Evolutionary conservation across 2,888 invertebrate genomes (phyloP), one percentile per base, ranked within the genome.

Genomic region (Rhagonycha lutea): DNA sequence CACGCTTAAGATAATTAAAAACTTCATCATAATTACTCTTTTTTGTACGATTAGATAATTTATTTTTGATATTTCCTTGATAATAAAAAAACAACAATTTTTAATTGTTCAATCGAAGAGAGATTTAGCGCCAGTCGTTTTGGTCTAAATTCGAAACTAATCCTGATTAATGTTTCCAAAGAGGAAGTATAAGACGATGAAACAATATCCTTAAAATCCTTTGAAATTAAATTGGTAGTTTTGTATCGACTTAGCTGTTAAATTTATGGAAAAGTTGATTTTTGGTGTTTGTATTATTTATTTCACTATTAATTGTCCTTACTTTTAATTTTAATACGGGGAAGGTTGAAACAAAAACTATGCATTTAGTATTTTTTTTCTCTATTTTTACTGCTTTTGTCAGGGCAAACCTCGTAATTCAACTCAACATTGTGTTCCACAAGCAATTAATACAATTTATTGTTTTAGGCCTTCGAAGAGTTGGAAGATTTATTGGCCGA

Each of bases 401-500:
- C 47, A n/a, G 47, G 8, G n/a, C 7, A 47, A 8, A 2, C 47
- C 47, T 47, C 47, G 47, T 47, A 47, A 47, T 47, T 47, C n/a
- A 47, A 47, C 47, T 47, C 47, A 47, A 47, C 47, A 47, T 47
- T 47, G n/a, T 47, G 47, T 47, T 47, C 47, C 8, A 47, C 47
- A n/a, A 47, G 47, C 47, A 47, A 47, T 47, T 47, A 47, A 47
- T 47, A 7, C 47, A 47, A 47, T 47, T 47, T 47, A 47, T 47
- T 47, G 63, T 89, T 89, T 2, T 90, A 98, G 98, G 98, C 98
- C 10, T 98, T 96, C 84, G 97, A 97, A 86, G 98, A 97, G 85
- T 88, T 98, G 79, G 97, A 98, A 86, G 95, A 95, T 73, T 89
- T 96, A 61, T 89, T 98, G 72, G 94, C 94, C 0, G 92, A 93